A percentile compares a stretch with the other conserved stretches of the same genome.
These are phyloP conservation scores for Neotoma lepida DNA, from an alignment of 2,113 vertebrate species.

Conservation along the genomic window DNA sequence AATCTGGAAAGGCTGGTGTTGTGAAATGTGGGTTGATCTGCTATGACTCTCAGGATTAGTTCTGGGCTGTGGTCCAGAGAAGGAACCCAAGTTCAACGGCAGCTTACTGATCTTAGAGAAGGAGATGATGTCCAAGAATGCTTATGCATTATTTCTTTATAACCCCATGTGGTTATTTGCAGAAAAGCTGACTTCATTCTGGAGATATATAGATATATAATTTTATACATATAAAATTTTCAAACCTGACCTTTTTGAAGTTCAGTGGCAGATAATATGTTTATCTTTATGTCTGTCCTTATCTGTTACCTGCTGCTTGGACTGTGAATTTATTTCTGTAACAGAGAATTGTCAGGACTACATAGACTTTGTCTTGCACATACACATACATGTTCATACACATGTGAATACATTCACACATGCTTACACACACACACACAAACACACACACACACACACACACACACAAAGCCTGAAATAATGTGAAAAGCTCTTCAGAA, in stretches of 20 bases:
- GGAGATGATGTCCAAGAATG: conserved; percentile 9
- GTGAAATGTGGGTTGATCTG: not conserved
- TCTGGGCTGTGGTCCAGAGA: not conserved
- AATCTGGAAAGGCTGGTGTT: not conserved
- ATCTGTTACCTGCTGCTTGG: not conserved
- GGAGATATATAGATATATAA: not conserved
- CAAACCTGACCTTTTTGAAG: conserved; percentile 10
- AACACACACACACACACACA: not conserved
- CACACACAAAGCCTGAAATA: not conserved
- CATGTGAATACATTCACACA: not conserved
- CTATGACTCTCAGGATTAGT: not conserved
- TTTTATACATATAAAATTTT: not conserved
- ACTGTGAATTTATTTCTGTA: conserved; percentile 17
- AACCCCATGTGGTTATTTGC: not conserved
- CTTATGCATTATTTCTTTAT: not conserved
- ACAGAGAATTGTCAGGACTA: not conserved
- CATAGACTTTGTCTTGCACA: not conserved
- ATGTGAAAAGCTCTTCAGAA: conserved; percentile 34
- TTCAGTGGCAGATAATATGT: conserved; percentile 1
- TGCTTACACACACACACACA: not conserved
- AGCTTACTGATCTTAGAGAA: not conserved
- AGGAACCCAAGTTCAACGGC: conserved; percentile 21
- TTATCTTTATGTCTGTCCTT: conserved; percentile 10
- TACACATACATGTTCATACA: not conserved
- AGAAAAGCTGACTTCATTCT: not conserved